Conservation (phyloP, 2,888 invertebrate species). For the Sarcophaga rosellei region DNA sequence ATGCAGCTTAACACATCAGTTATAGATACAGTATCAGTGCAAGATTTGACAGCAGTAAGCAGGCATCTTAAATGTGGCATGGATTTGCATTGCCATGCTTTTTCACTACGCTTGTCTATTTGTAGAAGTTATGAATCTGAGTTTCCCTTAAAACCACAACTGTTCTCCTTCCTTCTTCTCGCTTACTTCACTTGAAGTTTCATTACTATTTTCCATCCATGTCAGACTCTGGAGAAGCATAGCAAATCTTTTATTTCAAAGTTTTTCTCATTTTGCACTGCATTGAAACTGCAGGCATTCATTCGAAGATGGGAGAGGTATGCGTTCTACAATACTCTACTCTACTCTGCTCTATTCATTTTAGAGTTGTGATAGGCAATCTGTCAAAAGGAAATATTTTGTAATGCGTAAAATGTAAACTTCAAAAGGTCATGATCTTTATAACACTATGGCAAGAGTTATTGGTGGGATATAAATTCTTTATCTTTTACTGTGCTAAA, state of each 20-base stretch:
- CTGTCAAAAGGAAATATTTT: conserved; percentile 67
- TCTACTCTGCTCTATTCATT: conserved; percentile 32
- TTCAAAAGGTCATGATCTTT: conserved; percentile 59
- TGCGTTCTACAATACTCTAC: too few species aligned
- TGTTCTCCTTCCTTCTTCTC: not conserved
- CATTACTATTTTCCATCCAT: conserved; percentile 6
- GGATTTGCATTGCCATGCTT: conserved; percentile 45
- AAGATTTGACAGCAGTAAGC: conserved; percentile 66
- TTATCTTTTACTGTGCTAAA: not conserved
- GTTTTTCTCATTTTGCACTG: not conserved
- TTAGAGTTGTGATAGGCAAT: conserved; percentile 65
- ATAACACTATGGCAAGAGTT: conserved; percentile 15
- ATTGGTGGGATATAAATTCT: conserved; percentile 33
- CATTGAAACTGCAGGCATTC: too few species aligned
- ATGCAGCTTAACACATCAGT: conserved; percentile 60
- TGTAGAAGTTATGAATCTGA: not conserved
- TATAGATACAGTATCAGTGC: conserved; percentile 67
- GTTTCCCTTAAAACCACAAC: not conserved
- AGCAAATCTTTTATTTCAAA: conserved; percentile 55
- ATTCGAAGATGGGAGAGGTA: too few species aligned
- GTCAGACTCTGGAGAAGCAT: conserved; percentile 60
- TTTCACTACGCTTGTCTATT: conserved; percentile 61
- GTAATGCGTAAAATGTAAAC: conserved; percentile 66
- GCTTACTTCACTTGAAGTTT: conserved; percentile 39
- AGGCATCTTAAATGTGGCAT: conserved; percentile 60